Percentiles rank a stretch among this genome's conserved stretches.
phyloP scores from a whole-genome alignment of 1,140 invertebrate genomes.

The Telenomus remus region DNA sequence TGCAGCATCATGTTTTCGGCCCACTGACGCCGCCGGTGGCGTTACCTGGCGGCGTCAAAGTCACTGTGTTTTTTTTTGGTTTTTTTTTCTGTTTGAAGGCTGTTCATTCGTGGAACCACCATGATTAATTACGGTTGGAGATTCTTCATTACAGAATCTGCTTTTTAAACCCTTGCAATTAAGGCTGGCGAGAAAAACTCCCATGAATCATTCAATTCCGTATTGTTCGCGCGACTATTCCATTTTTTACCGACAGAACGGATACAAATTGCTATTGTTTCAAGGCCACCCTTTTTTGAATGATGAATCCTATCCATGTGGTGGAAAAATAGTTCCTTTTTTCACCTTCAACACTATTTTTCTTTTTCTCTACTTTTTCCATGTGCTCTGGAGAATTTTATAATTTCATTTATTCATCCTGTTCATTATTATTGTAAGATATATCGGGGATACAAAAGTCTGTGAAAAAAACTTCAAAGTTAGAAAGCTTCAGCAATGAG shows the following conservation, averaged over 20 bases:
- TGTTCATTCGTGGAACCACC: slow-evolving; percentile 36
- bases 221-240: slow-evolving; percentile 18
- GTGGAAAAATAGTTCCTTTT: neutral
- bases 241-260: slow-evolving; percentile 7
- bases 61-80: slow-evolving; percentile 48
- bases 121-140: slow-evolving; percentile 61
- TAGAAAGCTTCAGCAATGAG: slow-evolving; percentile 64
- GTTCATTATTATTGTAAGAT: slow-evolving; percentile 1
- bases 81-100: too few species aligned
- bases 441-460: slow-evolving; percentile 5
- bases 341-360: neutral
- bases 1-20: slow-evolving; percentile 60
- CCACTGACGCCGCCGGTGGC: neutral
- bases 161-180: slow-evolving; percentile 34
- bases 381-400: too few species aligned
- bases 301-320: neutral
- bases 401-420: too few species aligned
- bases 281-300: slow-evolving; percentile 6
- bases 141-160: slow-evolving; percentile 15
- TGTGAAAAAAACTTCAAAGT: slow-evolving; percentile 59
- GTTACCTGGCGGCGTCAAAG: slow-evolving; percentile 15
- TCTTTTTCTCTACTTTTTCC: too few species aligned
- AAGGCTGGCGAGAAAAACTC: slow-evolving; percentile 17
- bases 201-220: slow-evolving; percentile 28
- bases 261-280: too few species aligned